phyloP scores from a whole-genome alignment of 2,113 vertebrate species.

The Ageneiosus marmoratus region DNA sequence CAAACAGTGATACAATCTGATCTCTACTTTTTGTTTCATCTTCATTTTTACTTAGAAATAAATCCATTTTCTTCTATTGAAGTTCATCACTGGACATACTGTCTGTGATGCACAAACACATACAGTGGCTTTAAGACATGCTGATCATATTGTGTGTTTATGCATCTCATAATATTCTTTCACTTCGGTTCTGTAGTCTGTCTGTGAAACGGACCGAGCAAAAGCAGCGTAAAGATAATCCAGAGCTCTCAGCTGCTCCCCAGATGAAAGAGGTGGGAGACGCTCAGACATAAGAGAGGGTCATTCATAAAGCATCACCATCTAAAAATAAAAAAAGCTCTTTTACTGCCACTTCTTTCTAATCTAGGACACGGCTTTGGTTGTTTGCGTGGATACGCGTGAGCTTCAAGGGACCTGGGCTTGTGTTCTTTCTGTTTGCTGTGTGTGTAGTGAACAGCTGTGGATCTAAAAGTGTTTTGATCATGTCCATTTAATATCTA shows the following conservation, averaged over 20 bases:
- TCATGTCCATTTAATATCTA: neutral
- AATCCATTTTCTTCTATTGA: conserved; percentile 7
- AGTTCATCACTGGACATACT: neutral
- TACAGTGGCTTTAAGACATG: too few species aligned
- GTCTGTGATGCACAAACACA: neutral
- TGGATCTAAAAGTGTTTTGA: neutral
- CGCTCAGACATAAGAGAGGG: conserved; percentile 45
- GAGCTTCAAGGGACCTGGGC: conserved; percentile 25
- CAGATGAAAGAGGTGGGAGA: conserved; percentile 39
- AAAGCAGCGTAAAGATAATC: neutral
- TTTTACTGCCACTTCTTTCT: conserved; percentile 57
- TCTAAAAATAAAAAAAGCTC: conserved; percentile 71
- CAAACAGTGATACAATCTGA: neutral
- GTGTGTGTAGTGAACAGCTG: neutral
- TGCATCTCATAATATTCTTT: neutral
- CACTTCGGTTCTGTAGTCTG: neutral
- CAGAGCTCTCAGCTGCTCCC: conserved; percentile 5
- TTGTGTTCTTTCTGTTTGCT: neutral
- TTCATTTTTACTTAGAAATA: neutral
- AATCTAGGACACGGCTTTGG: conserved; percentile 66
- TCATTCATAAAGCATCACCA: conserved; percentile 74
- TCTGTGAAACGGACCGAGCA: neutral
- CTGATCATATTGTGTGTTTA: neutral
- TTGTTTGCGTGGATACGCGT: conserved; percentile 54
- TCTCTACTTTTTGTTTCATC: too few species aligned